Base-by-base conservation (phyloP, 2,888 invertebrate species). In the Meloe dianella region DNA sequence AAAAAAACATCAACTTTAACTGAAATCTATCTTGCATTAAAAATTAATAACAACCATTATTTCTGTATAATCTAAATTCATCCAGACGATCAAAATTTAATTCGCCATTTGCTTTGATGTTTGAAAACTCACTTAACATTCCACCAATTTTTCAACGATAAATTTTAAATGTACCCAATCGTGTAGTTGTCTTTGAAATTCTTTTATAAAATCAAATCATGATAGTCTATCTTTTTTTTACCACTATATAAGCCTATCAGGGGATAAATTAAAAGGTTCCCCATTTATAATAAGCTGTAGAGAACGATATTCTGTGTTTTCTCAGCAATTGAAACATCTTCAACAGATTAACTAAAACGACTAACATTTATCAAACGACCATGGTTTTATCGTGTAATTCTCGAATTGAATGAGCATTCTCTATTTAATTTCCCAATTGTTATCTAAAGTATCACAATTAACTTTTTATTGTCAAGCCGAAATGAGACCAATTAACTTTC, bases 341-440 rank as follows among this genome's bases (percentile, higher is more conserved):
- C 75, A 73, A 71, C 75, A 75, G 77, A 77, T 79, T 78, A 79
- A 72, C 74, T 74, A 74, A 27, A 78, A 79, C 73, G 76, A 72
- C 74, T 65, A 68, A 67, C 77, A 77, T 78, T 79, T 75, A 76
- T 78, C 78, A 75, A 73, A 70, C 73, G 68, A 66, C 70, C 69
- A 72, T 66, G 69, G 72, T 74, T 77, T 77, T 76, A 77, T 77
- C 76, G 75, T 70, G 74, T 68, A 75, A 74, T 77, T 76, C 74
- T 71, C 70, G 72, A 75, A 73, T 74, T 74, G 73, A 74, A 72
- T 70, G 74, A 70, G 72, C 74, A 68, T 67, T 74, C 65, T 75
- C 73, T 73, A 76, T 77, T 77, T 76, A 76, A 76, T 75, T 77
- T 74, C 70, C 67, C 65, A 74, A 76, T 73, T 75, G 72, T 73